Conservation (phyloP, 2,113 vertebrate genomes). For the Microcebus murinus region DNA sequence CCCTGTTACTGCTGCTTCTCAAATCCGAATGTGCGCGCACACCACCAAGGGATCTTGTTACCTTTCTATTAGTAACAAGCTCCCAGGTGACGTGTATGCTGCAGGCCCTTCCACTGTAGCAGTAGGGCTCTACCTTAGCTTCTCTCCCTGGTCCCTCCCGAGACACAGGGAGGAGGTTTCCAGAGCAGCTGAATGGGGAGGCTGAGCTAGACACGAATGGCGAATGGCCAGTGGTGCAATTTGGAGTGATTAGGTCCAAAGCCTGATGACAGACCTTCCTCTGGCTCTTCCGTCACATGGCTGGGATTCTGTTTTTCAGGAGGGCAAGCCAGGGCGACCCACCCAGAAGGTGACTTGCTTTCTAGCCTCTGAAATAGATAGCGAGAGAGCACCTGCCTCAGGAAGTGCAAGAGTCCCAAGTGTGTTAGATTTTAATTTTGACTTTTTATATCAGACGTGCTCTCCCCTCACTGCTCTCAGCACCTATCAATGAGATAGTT, state of each 20-base stretch:
- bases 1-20: not conserved
- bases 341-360: not conserved
- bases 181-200: not conserved
- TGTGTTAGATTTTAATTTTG: not conserved
- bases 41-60: not conserved
- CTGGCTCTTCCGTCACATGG: not conserved
- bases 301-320: not conserved
- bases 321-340: not conserved
- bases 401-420: not conserved
- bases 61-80: not conserved
- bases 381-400: not conserved
- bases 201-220: not conserved
- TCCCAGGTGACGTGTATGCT: fast-evolving
- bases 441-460: not conserved
- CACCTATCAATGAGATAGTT: not conserved
- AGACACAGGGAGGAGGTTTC: not conserved
- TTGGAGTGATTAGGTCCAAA: not conserved
- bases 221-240: too few species aligned
- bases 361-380: not conserved
- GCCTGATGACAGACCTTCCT: not conserved
- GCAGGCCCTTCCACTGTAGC: fast-evolving
- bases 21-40: not conserved
- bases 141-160: not conserved
- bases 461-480: not conserved
- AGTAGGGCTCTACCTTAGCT: fast-evolving